Evolutionary conservation across 2,888 invertebrate genomes (phyloP).

Genomic region (Odontocerum albicorne): DNA sequence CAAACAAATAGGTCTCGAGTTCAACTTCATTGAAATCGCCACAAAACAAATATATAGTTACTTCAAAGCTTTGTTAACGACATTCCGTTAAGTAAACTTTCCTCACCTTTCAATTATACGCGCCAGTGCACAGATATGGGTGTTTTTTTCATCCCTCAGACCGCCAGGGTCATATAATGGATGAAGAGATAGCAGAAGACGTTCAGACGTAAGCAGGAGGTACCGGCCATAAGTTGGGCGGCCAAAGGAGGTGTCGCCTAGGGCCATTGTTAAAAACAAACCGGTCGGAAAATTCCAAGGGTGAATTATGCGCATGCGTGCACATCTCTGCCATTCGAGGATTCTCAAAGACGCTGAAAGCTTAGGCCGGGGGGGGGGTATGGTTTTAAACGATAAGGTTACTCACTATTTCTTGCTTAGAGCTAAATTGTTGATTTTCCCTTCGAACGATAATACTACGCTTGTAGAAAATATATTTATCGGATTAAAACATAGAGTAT

Average conservation of each 20-base stretch:
- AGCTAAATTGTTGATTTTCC: slow-evolving; percentile 11
- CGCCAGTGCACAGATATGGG: slow-evolving; percentile 18
- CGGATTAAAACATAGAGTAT: no score
- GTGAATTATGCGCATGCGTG: slow-evolving; percentile 34
- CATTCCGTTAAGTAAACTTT: slow-evolving; percentile 12
- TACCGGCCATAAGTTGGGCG: slow-evolving; percentile 23
- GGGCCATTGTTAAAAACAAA: slow-evolving; percentile 35
- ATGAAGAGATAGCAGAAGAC: slow-evolving; percentile 25
- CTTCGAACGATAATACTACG: neutral
- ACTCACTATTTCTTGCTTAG: neutral
- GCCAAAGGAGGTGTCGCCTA: slow-evolving; percentile 33
- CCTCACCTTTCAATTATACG: slow-evolving; percentile 25
- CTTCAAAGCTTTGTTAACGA: no score
- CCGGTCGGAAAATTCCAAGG: slow-evolving; percentile 34
- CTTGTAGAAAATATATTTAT: no score
- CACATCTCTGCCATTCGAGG: slow-evolving; percentile 22
- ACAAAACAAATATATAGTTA: no score
- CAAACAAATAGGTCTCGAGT: no score
- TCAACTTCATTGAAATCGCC: no score
- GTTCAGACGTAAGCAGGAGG: slow-evolving; percentile 26
- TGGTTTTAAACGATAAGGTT: slow-evolving; percentile 16
- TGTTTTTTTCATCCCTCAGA: slow-evolving; percentile 10
- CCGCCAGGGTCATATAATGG: slow-evolving; percentile 31
- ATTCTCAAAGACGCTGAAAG: no score
- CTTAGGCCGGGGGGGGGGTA: slow-evolving; percentile 4